Evolutionary conservation across 2,888 invertebrate genomes (phyloP), one percentile per base, ranked within the genome.

Genomic region (Campoletis raptor): DNA sequence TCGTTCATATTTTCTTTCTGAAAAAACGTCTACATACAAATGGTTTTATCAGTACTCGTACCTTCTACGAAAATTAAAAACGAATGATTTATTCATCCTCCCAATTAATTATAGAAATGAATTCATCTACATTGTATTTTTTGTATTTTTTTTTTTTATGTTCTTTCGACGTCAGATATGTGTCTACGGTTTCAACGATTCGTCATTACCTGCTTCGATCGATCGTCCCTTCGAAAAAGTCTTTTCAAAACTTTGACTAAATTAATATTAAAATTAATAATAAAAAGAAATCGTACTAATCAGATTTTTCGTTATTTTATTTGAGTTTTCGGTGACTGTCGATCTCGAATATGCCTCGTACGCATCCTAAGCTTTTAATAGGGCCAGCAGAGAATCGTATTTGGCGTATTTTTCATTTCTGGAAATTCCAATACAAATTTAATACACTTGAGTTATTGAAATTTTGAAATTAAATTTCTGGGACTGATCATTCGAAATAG

Each of bases 301-400:
- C 9, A 21, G 24, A n/a, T 21, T 52, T 54, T 12, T 52, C 24
- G 21, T 37, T 18, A 10, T 21, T 54, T n/a, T 45, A 15, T 36
- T 54, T 1, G 37, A 18, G 15, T 24, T 74, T 24, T 5, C 24
- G 0, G 24, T 52, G 54, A 9, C 1, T 37, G n/a, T 70, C 21
- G 0, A 9, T 64, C 30, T 12, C 40, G 36, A 81, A 93, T 93
- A 93, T 93, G 92, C 92, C 91, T 87, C 88, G 84, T 90, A 86
- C 90, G 92, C 37, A 92, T 92, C 89, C 91, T 92, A 89, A 90
- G 90, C 89, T 91, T 89, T 90, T 85, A 91, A 92, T 93, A 93
- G 93, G 93, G 93, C 93, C 93, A 89, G 90, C 91, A 89, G 87
- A 92, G 91, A 90, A 93, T 92, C 91, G 90, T 88, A 91, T 88